Evolutionary conservation across 2,113 vertebrate species (phyloP), one percentile per base, ranked within the genome.

Genomic region (Labeo rohita): DNA sequence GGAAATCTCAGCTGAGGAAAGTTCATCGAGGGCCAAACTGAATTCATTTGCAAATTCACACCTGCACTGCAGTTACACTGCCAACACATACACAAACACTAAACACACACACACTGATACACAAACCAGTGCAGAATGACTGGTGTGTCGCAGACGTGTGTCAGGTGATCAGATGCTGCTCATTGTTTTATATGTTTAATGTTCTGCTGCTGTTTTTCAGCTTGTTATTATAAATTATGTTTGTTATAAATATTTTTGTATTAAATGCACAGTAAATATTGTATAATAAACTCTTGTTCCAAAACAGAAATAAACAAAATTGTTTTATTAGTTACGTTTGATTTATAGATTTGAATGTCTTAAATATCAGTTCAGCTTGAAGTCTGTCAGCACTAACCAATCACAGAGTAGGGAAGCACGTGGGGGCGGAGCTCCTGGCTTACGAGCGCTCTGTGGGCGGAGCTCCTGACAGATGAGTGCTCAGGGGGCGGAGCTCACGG

Each of bases 21-120:
- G 49, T 90, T 65, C 80, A 39, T 16, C 49, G 89, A 86, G 82
- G 87, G 78, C 77, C 77, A 82, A 11, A 80, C 77, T 78, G 89
- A 90, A 75, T 88, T 88, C 73, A 54, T 90, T 77, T 82, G 84
- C 74, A 90, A 83, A 73, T 86, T 90, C 74, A 28, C 70, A 49
- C 66, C 83, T 9, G 59, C 82, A 39, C 84, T 88, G 21, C 87
- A 85, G 39, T 77, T 90, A 39, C 77, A 88, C 0, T 90, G 89
- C 65, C 76, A 79, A 65, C 65, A 84, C 10, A 50, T 23, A 59
- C 49, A 56, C 65, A 70, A 34, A 52, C n/a, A n/a, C 10, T 47
- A 77, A 73, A 61, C 34, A 28, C 61, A 54, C 73, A 28, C 28
- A 28, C 28, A 1, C 28, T 28, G 28, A 28, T 28, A 28, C 28